Conservation (phyloP, 2,888 invertebrate species). For the Omphaloscelis lunosa region DNA sequence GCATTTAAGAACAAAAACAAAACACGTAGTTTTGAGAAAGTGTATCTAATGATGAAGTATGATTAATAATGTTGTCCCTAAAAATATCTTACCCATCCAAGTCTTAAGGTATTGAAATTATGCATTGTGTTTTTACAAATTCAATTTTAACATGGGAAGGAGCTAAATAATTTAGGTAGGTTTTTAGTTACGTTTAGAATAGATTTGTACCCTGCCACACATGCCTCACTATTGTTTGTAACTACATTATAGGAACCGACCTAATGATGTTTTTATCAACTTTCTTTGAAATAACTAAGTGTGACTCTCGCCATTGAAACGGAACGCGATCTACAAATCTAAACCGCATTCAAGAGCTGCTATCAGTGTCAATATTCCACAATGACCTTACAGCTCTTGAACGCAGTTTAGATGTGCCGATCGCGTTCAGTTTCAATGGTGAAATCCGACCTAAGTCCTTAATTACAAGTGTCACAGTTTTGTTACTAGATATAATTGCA, state of each 20-base stretch:
- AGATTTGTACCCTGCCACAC: constrained; percentile 54
- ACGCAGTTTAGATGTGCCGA: neutral
- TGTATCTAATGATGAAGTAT: constrained; percentile 5
- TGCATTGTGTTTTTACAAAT: constrained; percentile 36
- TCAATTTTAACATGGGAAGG: constrained; percentile 8
- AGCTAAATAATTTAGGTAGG: constrained; percentile 46
- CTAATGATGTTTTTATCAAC: constrained; percentile 25
- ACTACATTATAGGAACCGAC: constrained; percentile 17
- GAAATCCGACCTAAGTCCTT: neutral
- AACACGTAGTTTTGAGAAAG: constrained; percentile 33
- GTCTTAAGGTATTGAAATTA: constrained; percentile 17
- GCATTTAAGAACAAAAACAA: constrained; percentile 19
- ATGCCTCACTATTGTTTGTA: constrained; percentile 48
- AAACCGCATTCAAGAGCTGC: neutral
- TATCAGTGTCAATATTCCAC: neutral
- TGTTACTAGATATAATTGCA: constrained; percentile 32
- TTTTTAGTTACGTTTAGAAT: constrained; percentile 53
- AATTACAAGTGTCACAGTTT: constrained; percentile 34
- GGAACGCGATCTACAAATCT: neutral
- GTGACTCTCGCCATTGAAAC: neutral
- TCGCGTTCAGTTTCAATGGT: neutral
- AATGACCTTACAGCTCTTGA: neutral
- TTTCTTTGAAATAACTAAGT: constrained; percentile 9
- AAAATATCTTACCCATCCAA: constrained; percentile 1
- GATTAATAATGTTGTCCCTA: constrained; percentile 6